Evolutionary conservation across 64 coral and sea anemone genomes (phyloP).

Genomic region (Stylophora pistillata): DNA sequence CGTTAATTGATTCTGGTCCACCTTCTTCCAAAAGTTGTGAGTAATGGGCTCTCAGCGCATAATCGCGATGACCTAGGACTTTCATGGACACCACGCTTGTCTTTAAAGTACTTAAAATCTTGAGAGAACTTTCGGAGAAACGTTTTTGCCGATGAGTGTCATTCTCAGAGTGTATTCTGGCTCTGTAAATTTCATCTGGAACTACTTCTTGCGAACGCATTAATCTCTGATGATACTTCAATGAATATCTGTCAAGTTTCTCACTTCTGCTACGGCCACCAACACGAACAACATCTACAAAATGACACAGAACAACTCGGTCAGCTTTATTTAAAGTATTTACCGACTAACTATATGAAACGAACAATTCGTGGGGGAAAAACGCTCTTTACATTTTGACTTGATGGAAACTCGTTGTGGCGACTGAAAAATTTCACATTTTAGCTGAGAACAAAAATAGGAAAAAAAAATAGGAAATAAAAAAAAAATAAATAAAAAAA

Average conservation of each 20-base stretch:
- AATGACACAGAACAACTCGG: not conserved
- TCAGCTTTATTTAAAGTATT: not conserved
- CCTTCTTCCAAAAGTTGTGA: not conserved
- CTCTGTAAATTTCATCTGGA: not conserved
- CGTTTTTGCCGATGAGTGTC: not conserved
- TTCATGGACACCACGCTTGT: not conserved
- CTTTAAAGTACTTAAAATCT: not conserved
- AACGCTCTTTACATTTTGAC: too few species aligned
- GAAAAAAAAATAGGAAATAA: too few species aligned
- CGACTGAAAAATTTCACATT: too few species aligned
- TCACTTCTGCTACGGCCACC: conserved; percentile 61
- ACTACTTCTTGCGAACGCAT: not conserved
- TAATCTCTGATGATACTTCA: not conserved
- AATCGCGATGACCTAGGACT: not conserved
- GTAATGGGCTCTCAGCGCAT: not conserved
- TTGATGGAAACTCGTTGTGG: too few species aligned
- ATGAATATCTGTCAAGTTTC: conserved; percentile 11
- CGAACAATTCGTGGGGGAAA: not conserved
- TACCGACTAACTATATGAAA: not conserved
- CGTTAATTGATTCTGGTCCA: not conserved
- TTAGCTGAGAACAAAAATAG: too few species aligned
- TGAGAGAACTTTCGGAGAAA: not conserved
- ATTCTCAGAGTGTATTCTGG: not conserved
- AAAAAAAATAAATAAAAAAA: too few species aligned
- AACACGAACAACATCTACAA: conserved; percentile 66